A percentile compares a stretch with the other conserved stretches of the same genome.
These are phyloP conservation scores for Euplagia quadripunctaria DNA, from an alignment of 2,888 invertebrate genomes.

Conservation along the genomic window DNA sequence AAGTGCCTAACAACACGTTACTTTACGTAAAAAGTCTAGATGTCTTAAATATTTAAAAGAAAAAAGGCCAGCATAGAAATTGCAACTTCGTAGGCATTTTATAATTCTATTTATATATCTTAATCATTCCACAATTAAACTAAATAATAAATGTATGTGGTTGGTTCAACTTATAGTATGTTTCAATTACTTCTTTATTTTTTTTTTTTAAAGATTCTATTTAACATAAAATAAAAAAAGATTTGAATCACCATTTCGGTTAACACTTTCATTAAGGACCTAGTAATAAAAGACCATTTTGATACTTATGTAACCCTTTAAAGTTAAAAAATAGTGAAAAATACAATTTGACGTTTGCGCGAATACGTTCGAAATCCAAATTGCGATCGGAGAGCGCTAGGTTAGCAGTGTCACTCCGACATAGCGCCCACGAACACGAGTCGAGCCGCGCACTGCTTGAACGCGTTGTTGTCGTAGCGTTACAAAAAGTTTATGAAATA, in stretches of 20 bases:
- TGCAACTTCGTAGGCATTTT: not conserved
- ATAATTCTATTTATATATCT: not conserved
- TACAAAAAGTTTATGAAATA: conserved; percentile 35
- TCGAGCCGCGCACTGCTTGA: conserved; percentile 33
- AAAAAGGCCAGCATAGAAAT: not conserved
- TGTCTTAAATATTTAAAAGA: not conserved
- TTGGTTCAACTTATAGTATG: too few relatives aligned
- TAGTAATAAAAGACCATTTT: not conserved
- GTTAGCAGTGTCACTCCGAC: conserved; percentile 61
- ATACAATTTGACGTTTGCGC: conserved; percentile 56
- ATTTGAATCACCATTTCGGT: not conserved
- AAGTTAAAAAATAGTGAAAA: conserved; percentile 24
- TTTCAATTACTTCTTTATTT: too few relatives aligned
- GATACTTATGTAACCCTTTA: too few relatives aligned
- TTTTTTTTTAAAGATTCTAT: not conserved
- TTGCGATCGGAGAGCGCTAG: conserved; percentile 57
- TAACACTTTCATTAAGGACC: not conserved
- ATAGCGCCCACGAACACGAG: conserved; percentile 51
- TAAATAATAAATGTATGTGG: too few relatives aligned
- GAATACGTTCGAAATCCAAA: conserved; percentile 58
- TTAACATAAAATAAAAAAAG: not conserved
- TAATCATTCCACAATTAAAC: not conserved
- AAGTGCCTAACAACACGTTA: not conserved
- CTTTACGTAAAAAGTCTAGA: not conserved
- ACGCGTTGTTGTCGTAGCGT: conserved; percentile 36